Evolutionary conservation across 2,797 vertebrate species (phyloP).

Genomic region (Hippocampus kuda): DNA sequence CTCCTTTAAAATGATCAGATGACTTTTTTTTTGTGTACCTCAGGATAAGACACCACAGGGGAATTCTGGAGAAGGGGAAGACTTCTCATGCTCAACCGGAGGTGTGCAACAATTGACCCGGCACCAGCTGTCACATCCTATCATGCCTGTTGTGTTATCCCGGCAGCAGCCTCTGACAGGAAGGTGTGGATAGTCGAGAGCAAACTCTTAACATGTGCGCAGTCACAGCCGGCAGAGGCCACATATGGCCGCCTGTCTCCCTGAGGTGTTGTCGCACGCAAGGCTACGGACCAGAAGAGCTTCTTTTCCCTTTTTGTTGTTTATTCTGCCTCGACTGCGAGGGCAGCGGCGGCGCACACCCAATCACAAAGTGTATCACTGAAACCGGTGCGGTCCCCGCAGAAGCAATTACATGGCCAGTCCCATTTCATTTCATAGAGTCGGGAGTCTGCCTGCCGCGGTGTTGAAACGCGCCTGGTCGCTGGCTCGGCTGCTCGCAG

Average conservation of each 20-base stretch:
- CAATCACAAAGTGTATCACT: constrained; percentile 36
- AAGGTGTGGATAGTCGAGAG: not conserved
- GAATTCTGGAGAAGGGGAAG: constrained; percentile 4
- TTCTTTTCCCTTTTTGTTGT: constrained; percentile 10
- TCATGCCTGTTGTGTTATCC: constrained; percentile 17
- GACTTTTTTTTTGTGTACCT: not conserved
- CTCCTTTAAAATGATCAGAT: not conserved
- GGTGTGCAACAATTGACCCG: constrained; percentile 21
- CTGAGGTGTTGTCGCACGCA: constrained; percentile 11
- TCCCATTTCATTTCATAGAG: constrained; percentile 37
- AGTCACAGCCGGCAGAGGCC: constrained; percentile 9
- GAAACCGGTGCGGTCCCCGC: constrained; percentile 32
- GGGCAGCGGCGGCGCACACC: constrained; percentile 14
- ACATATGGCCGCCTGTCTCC: constrained; percentile 23
- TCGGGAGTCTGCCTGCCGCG: constrained; percentile 6
- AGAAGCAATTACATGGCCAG: constrained; percentile 30
- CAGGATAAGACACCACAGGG: not conserved
- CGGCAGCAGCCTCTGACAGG: constrained; percentile 1
- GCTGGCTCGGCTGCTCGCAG: constrained; percentile 3
- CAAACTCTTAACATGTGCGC: constrained; percentile 3
- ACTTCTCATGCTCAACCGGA: constrained; percentile 7
- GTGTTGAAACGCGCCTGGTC: constrained; percentile 2
- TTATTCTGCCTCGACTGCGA: constrained; percentile 22
- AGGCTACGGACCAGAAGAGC: constrained; percentile 22
- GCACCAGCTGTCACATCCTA: constrained; percentile 23